These are phyloP conservation scores for Drosophila gunungcola DNA, from an alignment of 1,140 invertebrate genomes.

Conservation along the genomic window DNA sequence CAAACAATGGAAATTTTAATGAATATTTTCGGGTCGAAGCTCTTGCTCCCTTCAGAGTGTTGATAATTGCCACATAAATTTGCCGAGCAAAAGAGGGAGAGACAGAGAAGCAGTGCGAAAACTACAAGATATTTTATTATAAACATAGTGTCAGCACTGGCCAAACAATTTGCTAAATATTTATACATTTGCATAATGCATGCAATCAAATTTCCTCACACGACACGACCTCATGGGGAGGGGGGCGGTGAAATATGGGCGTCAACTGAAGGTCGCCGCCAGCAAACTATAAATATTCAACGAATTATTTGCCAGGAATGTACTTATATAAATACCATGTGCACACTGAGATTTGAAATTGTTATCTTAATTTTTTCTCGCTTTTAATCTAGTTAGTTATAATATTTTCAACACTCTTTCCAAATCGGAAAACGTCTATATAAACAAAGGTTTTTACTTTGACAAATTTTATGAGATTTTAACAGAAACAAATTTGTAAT, in stretches of 20 bases:
- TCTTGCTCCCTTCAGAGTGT: constrained; percentile 61
- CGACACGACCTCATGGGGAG: constrained; percentile 7
- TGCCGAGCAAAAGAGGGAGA: constrained; percentile 19
- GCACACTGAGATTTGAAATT: constrained; percentile 23
- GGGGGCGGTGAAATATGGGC: constrained; percentile 4
- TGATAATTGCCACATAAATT: constrained; percentile 81
- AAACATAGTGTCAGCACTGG: constrained; percentile 45
- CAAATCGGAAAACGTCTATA: no score
- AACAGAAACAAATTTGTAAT: no score
- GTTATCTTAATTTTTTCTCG: constrained; percentile 2
- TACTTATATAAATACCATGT: constrained; percentile 28
- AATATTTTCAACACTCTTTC: neutral
- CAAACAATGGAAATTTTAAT: constrained; percentile 80
- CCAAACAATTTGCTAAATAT: constrained; percentile 73
- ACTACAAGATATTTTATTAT: constrained; percentile 44
- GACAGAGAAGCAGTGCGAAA: constrained; percentile 4
- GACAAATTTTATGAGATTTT: no score
- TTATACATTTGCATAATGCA: constrained; percentile 71
- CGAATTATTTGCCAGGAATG: constrained; percentile 33
- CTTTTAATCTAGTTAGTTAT: neutral
- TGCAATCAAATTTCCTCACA: constrained; percentile 65
- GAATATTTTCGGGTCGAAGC: constrained; percentile 73
- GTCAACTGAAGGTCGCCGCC: constrained; percentile 51
- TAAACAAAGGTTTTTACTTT: no score
- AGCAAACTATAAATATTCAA: constrained; percentile 65